Evolutionary conservation across 2,113 vertebrate species (phyloP).

Genomic region (Formicarius rufipectus): DNA sequence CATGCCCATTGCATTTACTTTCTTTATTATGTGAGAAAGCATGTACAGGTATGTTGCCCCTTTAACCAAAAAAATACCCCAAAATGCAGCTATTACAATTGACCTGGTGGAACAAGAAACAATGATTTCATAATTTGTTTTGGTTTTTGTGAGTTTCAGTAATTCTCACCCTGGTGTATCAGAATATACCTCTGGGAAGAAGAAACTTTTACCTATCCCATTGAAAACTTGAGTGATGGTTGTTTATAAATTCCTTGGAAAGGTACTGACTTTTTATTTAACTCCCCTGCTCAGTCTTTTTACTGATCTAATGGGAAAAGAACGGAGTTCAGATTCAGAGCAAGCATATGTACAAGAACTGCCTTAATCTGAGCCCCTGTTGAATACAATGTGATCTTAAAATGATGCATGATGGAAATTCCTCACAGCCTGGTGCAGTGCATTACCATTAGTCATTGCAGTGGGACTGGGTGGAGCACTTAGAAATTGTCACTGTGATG

Average conservation of each 20-base stretch:
- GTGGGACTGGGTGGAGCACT: neutral
- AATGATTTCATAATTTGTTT: neutral
- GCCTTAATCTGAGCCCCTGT: neutral
- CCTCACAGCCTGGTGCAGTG: neutral
- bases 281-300: neutral
- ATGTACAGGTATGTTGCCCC: neutral
- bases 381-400: slow-evolving; percentile 20
- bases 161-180: neutral
- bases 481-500: neutral
- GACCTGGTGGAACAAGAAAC: neutral
- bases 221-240: neutral
- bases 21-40: neutral
- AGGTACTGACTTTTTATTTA: neutral
- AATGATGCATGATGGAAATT: slow-evolving; percentile 45
- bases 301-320: neutral
- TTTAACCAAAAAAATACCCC: neutral
- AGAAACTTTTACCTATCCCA: neutral
- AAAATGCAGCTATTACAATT: neutral
- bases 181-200: neutral
- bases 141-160: neutral
- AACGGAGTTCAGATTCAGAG: slow-evolving; percentile 26
- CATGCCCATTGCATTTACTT: neutral
- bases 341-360: neutral
- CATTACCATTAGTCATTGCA: slow-evolving; percentile 54
- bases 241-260: neutral